Base-by-base conservation (phyloP, 2,797 vertebrate genomes). In the Argya squamiceps region DNA sequence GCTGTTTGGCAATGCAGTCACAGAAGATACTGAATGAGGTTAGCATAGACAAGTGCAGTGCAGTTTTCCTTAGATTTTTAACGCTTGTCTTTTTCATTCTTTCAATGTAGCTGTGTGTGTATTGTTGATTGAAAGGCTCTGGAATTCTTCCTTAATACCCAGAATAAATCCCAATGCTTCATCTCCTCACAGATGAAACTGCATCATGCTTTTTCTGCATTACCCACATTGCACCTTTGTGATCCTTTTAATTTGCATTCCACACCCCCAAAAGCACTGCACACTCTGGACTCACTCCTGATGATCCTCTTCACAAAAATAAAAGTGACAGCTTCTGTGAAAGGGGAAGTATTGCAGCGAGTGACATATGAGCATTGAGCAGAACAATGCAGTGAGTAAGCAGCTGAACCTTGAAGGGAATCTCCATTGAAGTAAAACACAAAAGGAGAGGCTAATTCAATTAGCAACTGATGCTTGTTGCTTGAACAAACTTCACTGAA, bases 401-500 rank as follows among this genome's bases (percentile, higher is more conserved):
- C 78, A 79, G 56, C 93, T 96, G 96, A 95, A 96, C 96, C 96
- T 82, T 95, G 89, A 96, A 95, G 90, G 71, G 88, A 97, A 97
- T 96, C 80, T 91, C 94, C 93, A 96, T 89, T 97, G 97, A 97
- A 94, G 90, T 73, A 94, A 95, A 97, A 90, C 74, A 96, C 96
- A 97, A 91, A 94, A 94, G 92, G 15, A 79, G 78, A 97, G 81
- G 90, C 77, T 97, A 97, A 97, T 97, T 97, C 95, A 97, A 96
- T 98, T 98, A 97, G 93, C 93, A 94, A 97, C 64, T 76, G 96
- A 97, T 96, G 94, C 88, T 75, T 96, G 95, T 90, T 95, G 43
- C 87, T 96, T 94, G 92, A 97, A 94, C 82, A 97, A 95, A 95
- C 95, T 97, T 96, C 62, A 87, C 53, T 69, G 75, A 64, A 90